Conservation (phyloP, 2,888 invertebrate species). For the Platypus cylindrus region DNA sequence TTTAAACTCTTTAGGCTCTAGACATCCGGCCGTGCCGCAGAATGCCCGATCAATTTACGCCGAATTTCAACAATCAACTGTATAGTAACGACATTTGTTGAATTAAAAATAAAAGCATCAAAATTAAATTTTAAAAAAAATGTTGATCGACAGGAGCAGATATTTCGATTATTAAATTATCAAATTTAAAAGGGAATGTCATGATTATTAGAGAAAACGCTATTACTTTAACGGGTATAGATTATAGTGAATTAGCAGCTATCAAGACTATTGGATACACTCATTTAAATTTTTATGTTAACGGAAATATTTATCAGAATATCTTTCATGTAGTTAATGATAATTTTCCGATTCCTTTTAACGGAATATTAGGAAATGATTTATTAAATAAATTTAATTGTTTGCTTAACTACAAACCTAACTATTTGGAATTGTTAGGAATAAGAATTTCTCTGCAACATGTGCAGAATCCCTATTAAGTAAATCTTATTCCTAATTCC, state of each 20-base stretch:
- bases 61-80: too few species aligned
- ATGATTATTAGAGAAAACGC: background rate
- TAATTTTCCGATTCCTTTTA: background rate
- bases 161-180: too few species aligned
- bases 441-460: background rate
- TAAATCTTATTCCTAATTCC: background rate
- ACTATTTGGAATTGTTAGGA: background rate
- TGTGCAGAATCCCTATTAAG: background rate
- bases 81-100: too few species aligned
- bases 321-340: background rate
- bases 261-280: background rate
- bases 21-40: too few species aligned
- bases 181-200: background rate
- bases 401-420: background rate
- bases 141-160: too few species aligned
- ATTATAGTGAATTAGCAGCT: background rate
- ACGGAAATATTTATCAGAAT: background rate
- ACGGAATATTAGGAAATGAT: background rate
- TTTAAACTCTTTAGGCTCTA: too few species aligned
- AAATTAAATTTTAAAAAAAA: too few species aligned
- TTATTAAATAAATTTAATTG: constrained; percentile 1
- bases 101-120: too few species aligned
- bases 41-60: too few species aligned
- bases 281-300: background rate
- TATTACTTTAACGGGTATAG: background rate